phyloP scores from a whole-genome alignment of 1,140 invertebrate genomes.

The Eubasilissa regina region DNA sequence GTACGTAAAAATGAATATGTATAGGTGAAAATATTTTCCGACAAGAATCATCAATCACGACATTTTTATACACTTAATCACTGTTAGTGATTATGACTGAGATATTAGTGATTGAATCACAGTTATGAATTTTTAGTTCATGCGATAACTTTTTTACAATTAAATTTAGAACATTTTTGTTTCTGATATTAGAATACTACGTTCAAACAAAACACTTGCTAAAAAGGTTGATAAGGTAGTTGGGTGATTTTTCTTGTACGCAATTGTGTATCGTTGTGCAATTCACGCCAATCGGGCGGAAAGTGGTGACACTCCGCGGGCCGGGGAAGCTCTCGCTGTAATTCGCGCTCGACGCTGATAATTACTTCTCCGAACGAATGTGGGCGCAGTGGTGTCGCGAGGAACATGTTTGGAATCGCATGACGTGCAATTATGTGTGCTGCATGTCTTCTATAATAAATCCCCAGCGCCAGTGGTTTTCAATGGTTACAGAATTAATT shows the following conservation, averaged over 20 bases:
- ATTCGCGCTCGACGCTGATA: slow-evolving; percentile 1
- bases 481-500: not conserved
- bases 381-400: slow-evolving; percentile 37
- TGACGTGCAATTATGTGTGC: slow-evolving; percentile 40
- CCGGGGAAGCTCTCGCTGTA: not conserved
- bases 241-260: not conserved
- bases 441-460: slow-evolving; percentile 39
- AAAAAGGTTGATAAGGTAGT: not conserved
- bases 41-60: no score
- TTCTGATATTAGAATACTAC: no score
- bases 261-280: not conserved
- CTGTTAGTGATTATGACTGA: no score
- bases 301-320: slow-evolving; percentile 7
- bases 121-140: no score
- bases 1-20: no score
- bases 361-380: slow-evolving; percentile 33
- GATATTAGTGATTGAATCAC: no score
- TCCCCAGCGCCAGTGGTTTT: not conserved
- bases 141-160: no score
- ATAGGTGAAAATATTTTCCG: no score
- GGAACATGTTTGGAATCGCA: slow-evolving; percentile 40
- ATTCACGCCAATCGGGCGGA: not conserved
- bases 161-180: no score
- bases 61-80: no score
- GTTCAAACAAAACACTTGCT: no score